These are phyloP conservation scores for Eucera pruinosa DNA, from an alignment of 2,888 invertebrate genomes.

Conservation along the genomic window DNA sequence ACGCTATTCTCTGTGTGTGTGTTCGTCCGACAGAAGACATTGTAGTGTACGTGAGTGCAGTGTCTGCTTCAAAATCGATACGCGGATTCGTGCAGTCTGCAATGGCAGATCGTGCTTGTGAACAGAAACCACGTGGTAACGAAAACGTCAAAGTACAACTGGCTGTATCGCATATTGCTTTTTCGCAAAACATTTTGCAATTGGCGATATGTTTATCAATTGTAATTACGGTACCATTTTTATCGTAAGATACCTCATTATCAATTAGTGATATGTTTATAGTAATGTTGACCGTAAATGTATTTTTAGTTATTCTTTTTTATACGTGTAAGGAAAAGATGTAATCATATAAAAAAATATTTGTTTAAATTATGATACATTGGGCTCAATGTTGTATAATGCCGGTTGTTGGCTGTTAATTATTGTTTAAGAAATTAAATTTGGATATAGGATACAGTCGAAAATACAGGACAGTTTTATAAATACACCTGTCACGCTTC, in stretches of 20 bases:
- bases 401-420: neutral
- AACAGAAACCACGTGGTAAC: slow-evolving; percentile 69
- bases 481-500: slow-evolving; percentile 42
- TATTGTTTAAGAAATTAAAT: slow-evolving; percentile 6
- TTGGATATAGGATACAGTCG: neutral
- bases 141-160: slow-evolving; percentile 61
- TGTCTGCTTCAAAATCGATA: slow-evolving; percentile 74
- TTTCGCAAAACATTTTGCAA: neutral
- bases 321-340: too few species aligned
- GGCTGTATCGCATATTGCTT: neutral
- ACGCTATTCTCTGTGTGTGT: slow-evolving; percentile 36
- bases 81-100: slow-evolving; percentile 63
- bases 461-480: slow-evolving; percentile 28
- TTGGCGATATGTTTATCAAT: neutral
- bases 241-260: too few species aligned
- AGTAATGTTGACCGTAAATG: too few species aligned
- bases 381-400: neutral
- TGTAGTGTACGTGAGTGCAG: slow-evolving; percentile 69
- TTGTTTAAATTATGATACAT: too few species aligned
- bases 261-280: too few species aligned
- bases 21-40: slow-evolving; percentile 36
- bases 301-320: too few species aligned
- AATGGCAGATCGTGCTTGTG: slow-evolving; percentile 46
- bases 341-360: too few species aligned
- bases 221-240: neutral